These are phyloP conservation scores for Puffinus mauretanicus DNA, from an alignment of 2,113 vertebrate genomes.

Conservation along the genomic window DNA sequence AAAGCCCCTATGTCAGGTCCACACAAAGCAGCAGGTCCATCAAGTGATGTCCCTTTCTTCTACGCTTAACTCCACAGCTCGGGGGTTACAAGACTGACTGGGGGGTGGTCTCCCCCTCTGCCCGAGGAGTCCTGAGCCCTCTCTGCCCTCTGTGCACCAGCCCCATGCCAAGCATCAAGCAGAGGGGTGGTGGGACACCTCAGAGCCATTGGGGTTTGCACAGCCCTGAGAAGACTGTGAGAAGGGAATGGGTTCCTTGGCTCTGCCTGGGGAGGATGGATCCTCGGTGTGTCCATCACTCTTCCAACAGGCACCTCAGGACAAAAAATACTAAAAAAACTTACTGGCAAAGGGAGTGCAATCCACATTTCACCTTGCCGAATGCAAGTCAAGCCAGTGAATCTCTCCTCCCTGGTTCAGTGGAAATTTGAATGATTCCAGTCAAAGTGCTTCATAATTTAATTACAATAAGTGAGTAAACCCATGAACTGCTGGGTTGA, in stretches of 20 bases:
- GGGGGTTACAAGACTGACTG: not conserved
- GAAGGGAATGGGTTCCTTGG: not conserved
- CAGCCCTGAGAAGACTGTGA: not conserved
- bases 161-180: not conserved
- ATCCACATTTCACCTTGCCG: not conserved
- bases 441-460: not conserved
- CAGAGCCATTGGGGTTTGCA: not conserved
- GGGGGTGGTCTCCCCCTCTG: fast-evolving
- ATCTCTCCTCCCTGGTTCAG: not conserved
- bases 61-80: not conserved
- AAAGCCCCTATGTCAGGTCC: not conserved
- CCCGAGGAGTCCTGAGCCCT: not conserved
- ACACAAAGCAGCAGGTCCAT: not conserved
- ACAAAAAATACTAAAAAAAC: not conserved
- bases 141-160: not conserved
- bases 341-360: not conserved
- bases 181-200: not conserved
- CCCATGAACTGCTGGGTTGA: not conserved
- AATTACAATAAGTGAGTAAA: not conserved
- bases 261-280: not conserved
- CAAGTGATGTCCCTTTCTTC: not conserved
- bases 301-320: not conserved
- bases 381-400: not conserved
- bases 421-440: not conserved
- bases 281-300: not conserved